Conservation (phyloP, 2,113 vertebrate genomes). For the Uria lomvia region DNA sequence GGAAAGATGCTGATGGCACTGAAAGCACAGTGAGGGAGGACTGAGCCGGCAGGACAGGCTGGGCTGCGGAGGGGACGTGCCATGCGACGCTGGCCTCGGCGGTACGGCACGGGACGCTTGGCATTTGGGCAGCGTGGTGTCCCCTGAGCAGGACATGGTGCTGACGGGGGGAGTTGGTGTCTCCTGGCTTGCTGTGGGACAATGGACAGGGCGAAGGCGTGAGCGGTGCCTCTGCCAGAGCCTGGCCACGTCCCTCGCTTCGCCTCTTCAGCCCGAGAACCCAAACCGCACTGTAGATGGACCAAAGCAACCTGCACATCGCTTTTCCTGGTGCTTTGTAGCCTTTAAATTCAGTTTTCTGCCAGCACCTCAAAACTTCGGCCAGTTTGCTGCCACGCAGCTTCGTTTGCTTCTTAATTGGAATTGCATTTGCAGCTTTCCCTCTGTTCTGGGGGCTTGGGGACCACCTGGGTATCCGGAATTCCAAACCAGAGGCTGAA, state of each 20-base stretch:
- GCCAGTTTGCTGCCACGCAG: background rate
- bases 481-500: background rate
- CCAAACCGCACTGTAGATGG: background rate
- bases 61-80: background rate
- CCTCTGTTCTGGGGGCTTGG: background rate
- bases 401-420: background rate
- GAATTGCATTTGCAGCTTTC: background rate
- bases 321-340: background rate
- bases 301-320: background rate
- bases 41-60: background rate
- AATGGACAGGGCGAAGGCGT: background rate
- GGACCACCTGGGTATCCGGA: background rate
- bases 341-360: background rate
- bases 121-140: background rate
- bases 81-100: rapidly evolving
- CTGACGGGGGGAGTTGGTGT: background rate
- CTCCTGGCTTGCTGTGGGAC: background rate
- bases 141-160: background rate
- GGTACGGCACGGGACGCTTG: too few relatives aligned
- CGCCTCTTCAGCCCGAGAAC: background rate
- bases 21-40: background rate
- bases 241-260: too few relatives aligned
- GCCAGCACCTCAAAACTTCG: background rate
- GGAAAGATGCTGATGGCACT: background rate
- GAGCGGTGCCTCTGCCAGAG: too few relatives aligned